A percentile compares a stretch with the other conserved stretches of the same genome.
phyloP scores from a whole-genome alignment of 2,113 vertebrate species.

The Plecotus auritus region DNA sequence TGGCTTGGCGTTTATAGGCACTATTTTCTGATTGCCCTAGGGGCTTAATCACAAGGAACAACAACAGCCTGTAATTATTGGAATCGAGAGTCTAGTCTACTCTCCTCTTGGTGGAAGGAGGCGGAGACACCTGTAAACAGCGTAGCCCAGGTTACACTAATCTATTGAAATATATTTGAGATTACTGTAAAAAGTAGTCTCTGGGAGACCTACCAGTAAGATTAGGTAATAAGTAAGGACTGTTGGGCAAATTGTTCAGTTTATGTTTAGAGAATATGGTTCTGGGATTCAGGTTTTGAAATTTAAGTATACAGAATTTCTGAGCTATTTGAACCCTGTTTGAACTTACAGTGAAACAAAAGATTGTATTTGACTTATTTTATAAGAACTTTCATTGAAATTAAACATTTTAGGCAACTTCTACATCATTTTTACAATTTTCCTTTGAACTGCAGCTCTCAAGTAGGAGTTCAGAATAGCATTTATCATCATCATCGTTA shows the following conservation, averaged over 20 bases:
- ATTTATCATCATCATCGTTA: background rate
- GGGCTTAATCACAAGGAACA: no score
- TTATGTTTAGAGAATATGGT: conserved; percentile 48
- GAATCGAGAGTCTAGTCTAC: background rate
- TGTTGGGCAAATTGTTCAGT: conserved; percentile 48
- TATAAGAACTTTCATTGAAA: conserved; percentile 54
- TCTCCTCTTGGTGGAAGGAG: background rate
- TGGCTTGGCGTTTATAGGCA: background rate
- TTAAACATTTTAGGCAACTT: conserved; percentile 44
- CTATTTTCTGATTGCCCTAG: background rate
- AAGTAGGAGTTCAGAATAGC: conserved; percentile 56
- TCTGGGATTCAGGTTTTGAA: conserved; percentile 55
- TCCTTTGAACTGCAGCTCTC: conserved; percentile 64
- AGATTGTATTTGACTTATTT: conserved; percentile 25
- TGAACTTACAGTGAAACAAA: conserved; percentile 56
- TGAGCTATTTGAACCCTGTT: conserved; percentile 43
- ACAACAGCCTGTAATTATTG: no score
- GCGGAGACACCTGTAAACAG: conserved; percentile 57
- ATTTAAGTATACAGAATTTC: conserved; percentile 4
- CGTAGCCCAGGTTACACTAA: conserved; percentile 39
- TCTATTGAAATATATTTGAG: background rate
- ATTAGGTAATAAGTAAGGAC: background rate
- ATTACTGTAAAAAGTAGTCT: conserved; percentile 34
- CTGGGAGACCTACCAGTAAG: conserved; percentile 9
- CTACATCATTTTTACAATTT: conserved; percentile 68